A percentile compares a stretch with the other conserved stretches of the same genome.
phyloP scores from a whole-genome alignment of 64 coral and sea anemone species.

The Montipora cactus region DNA sequence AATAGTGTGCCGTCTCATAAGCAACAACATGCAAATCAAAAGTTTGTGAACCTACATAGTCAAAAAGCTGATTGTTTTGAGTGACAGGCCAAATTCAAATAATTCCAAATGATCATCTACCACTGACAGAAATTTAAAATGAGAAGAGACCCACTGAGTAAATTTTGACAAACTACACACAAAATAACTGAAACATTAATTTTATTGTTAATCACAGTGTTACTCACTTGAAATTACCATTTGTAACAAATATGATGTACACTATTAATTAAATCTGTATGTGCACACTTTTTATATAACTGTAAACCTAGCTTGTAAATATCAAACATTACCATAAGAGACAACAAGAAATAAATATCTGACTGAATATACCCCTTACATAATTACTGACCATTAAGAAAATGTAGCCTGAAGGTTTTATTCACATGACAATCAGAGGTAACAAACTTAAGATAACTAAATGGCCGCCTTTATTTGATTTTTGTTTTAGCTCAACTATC shows the following conservation, averaged over 20 bases:
- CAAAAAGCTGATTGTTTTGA: neutral
- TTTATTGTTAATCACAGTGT: neutral
- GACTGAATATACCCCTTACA: neutral
- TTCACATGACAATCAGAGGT: constrained; percentile 7
- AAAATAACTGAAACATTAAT: neutral
- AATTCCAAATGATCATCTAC: neutral
- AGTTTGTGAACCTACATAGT: too few species aligned
- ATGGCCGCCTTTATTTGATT: neutral
- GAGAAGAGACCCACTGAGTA: neutral
- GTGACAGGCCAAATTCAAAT: neutral
- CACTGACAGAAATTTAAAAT: neutral
- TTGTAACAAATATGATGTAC: neutral
- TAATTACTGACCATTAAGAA: constrained; percentile 4
- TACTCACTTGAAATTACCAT: neutral
- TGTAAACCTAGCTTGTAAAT: neutral
- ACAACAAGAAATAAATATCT: constrained; percentile 12
- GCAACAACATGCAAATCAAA: constrained; percentile 7
- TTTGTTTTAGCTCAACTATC: neutral
- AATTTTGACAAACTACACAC: neutral
- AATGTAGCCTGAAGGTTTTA: neutral
- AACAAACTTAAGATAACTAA: neutral
- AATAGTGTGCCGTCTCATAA: constrained; percentile 3
- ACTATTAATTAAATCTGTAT: neutral
- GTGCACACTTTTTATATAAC: neutral
- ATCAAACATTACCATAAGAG: neutral